Evolutionary conservation across 1,140 invertebrate species (phyloP), one percentile per base, ranked within the genome.

Genomic region (Mactra quadrangularis): DNA sequence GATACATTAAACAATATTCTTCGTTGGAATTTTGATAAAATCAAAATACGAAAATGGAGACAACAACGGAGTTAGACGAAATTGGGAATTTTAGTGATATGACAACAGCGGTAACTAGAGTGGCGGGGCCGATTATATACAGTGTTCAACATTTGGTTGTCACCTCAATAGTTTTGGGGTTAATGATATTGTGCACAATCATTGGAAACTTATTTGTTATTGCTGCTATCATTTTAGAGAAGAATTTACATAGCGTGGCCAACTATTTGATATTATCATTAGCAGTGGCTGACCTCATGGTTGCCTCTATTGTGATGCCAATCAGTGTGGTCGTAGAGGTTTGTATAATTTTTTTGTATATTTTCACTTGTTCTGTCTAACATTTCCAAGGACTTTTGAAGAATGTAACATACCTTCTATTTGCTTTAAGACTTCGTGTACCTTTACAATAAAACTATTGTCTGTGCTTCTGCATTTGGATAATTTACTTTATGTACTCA

Each of bases 251-350:
- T 66, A 92, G 97, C 88, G 97, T 99, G 86, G 97, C 98, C 71
- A 99, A 99, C 93, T 95, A 99, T 84, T 98, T 99, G 92, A 95
- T 99, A 86, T 97, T 97, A 33, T 99, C 97, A 4, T 93, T 99
- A 87, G 98, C 98, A 17, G 97, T 99, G 79, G 98, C 98, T 59
- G 98, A 99, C 93, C 96, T 99, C 86, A 96, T 99, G 91, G 98
- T 99, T 35, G 98, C 98, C 41, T 95, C 95, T 0, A 88, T 94
- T 38, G 94, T 97, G 47, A 93, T 93, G 92, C 92, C 92, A 1
- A 86, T 93, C 7, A 88, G 88, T 52, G 90, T 90, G 17, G 87
- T 93, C 1, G 87, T 89, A 13, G 90, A 95, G 94, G 95, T 96
- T 75, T 94, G 94, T 84, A 81, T 82, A 25, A 95, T 41, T n/a